Conservation (phyloP, 2,888 invertebrate genomes). For the Pristionchus mayeri region DNA sequence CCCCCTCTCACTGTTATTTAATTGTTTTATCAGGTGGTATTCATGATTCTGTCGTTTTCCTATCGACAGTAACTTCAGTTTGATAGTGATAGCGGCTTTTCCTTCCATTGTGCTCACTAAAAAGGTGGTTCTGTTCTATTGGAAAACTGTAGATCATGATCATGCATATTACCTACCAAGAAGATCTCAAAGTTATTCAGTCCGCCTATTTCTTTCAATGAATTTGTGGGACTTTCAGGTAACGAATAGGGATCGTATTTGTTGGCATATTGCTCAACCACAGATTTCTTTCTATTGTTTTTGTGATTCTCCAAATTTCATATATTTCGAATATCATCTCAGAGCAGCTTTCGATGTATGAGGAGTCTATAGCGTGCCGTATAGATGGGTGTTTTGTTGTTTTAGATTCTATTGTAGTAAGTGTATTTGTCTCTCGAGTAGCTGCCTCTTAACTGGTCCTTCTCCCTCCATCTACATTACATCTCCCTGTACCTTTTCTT, state of each 20-base stretch:
- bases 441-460: neutral
- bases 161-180: too few relatives aligned
- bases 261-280: neutral
- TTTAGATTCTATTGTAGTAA: neutral
- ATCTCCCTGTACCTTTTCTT: conserved; percentile 7
- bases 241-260: conserved; percentile 10
- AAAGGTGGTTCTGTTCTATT: conserved; percentile 11
- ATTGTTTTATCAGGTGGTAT: conserved; percentile 8
- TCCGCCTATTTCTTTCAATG: conserved; percentile 24
- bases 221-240: neutral
- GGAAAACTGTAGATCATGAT: too few relatives aligned
- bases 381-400: neutral
- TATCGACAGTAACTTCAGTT: neutral
- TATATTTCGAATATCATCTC: neutral
- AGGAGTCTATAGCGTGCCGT: neutral
- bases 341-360: neutral
- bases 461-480: neutral
- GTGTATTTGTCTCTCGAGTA: conserved; percentile 1
- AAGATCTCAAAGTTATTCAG: neutral
- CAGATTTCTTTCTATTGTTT: neutral
- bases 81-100: too few relatives aligned
- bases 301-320: too few relatives aligned
- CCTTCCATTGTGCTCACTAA: too few relatives aligned
- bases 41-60: neutral
- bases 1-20: neutral